Evolutionary conservation across 2,888 invertebrate species (phyloP).

Genomic region (Eumerus sabulonum): DNA sequence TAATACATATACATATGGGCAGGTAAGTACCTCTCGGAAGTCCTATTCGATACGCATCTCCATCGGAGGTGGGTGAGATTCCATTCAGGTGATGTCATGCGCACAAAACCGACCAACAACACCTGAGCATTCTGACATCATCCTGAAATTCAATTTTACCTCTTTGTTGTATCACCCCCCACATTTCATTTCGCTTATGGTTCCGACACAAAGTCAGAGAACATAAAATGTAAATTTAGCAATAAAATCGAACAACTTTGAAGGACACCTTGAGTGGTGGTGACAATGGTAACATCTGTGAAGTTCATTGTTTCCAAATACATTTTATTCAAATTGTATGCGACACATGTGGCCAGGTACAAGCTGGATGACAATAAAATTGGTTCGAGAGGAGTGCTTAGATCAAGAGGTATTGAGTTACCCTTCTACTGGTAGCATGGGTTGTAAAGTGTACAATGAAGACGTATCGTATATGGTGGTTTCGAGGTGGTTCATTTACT

Average conservation of each 20-base stretch:
- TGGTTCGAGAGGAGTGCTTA: slow-evolving; percentile 30
- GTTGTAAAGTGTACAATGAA: too few species aligned
- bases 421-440: too few species aligned
- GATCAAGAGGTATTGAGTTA: not conserved
- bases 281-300: slow-evolving; percentile 48
- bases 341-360: slow-evolving; percentile 53
- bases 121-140: not conserved
- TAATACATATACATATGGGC: not conserved
- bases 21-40: not conserved
- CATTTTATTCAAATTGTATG: slow-evolving; percentile 29
- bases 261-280: slow-evolving; percentile 30
- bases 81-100: slow-evolving; percentile 9
- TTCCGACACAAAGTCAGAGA: not conserved
- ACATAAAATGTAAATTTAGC: slow-evolving; percentile 24
- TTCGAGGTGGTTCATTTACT: too few species aligned
- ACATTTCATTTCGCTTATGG: too few species aligned
- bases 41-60: not conserved
- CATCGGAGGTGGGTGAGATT: not conserved
- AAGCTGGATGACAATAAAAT: slow-evolving; percentile 28
- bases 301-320: slow-evolving; percentile 39
- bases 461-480: too few species aligned
- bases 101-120: slow-evolving; percentile 4
- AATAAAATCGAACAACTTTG: slow-evolving; percentile 30
- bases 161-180: too few species aligned
- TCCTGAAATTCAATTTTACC: too few species aligned